A percentile compares a stretch with the other conserved stretches of the same genome.
phyloP scores from a whole-genome alignment of 1,140 invertebrate genomes.

The Ganaspis sp. region DNA sequence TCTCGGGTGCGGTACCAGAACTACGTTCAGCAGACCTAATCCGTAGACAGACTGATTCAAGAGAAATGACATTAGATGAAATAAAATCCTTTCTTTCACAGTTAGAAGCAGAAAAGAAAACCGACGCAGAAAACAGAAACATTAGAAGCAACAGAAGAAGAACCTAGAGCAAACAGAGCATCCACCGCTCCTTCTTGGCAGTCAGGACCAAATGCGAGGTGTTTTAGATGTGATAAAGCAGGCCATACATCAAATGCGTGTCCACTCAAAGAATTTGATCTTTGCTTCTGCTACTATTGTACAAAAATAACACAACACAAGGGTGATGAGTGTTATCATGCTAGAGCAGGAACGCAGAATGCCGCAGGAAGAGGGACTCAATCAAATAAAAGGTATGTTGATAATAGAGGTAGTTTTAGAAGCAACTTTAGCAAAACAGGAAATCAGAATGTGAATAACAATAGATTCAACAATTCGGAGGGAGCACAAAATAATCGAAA shows the following conservation, averaged over 20 bases:
- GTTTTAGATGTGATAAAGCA: slow-evolving; percentile 37
- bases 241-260: slow-evolving; percentile 34
- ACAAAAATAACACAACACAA: slow-evolving; percentile 17
- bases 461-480: too few species aligned
- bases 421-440: too few species aligned
- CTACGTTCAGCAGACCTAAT: slow-evolving; percentile 35
- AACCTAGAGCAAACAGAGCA: not conserved
- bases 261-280: slow-evolving; percentile 19
- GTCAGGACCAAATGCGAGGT: slow-evolving; percentile 34
- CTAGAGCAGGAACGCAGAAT: too few species aligned
- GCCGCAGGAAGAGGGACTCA: too few species aligned
- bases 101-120: slow-evolving; percentile 43
- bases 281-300: slow-evolving; percentile 43
- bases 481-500: too few species aligned
- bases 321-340: not conserved
- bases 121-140: not conserved
- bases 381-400: too few species aligned
- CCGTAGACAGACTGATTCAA: not conserved
- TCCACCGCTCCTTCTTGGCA: not conserved
- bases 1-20: slow-evolving; percentile 31
- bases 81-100: slow-evolving; percentile 40
- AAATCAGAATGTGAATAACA: too few species aligned
- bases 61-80: slow-evolving; percentile 44
- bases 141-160: slow-evolving; percentile 5
- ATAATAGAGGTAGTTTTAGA: too few species aligned